Evolutionary conservation across 2,797 vertebrate genomes (phyloP).

Genomic region (Typhlichthys eigenmanni): DNA sequence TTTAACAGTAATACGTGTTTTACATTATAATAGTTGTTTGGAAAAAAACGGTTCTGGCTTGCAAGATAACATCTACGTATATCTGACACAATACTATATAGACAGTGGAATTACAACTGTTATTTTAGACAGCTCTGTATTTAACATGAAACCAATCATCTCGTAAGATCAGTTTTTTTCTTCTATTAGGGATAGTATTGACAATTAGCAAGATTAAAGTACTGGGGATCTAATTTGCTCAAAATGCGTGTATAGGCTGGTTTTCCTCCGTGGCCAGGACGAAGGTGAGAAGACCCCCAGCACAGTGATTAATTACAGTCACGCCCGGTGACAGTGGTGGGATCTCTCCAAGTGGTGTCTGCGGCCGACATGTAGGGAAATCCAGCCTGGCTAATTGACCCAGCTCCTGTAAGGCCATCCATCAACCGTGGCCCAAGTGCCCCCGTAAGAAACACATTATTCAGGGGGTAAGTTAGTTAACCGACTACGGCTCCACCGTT

Average conservation of each 20-base stretch:
- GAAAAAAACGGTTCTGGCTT: no score
- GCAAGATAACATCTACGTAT: no score
- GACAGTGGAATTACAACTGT: no score
- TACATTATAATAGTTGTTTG: no score
- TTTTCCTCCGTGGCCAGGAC: conserved; percentile 43
- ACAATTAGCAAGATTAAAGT: conserved; percentile 68
- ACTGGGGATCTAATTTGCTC: conserved; percentile 57
- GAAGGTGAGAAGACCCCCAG: conserved; percentile 69
- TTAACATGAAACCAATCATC: no score
- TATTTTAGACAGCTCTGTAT: no score
- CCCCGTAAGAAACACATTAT: conserved; percentile 75
- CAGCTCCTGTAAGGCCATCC: conserved; percentile 80
- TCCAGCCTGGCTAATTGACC: conserved; percentile 79
- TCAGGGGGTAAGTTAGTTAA: conserved; percentile 77
- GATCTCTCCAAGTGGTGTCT: conserved; percentile 56
- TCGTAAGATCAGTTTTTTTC: conserved; percentile 10
- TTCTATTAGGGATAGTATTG: conserved; percentile 49
- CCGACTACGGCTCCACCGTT: conserved; percentile 58
- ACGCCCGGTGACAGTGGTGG: conserved; percentile 69
- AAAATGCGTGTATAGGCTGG: conserved; percentile 53
- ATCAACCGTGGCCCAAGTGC: conserved; percentile 72
- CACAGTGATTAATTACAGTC: conserved; percentile 78
- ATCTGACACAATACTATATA: no score
- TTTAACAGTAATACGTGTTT: no score
- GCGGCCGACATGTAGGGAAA: conserved; percentile 63